Evolutionary conservation across 1,140 invertebrate genomes (phyloP).

Genomic region (Leptoteleia sp.): DNA sequence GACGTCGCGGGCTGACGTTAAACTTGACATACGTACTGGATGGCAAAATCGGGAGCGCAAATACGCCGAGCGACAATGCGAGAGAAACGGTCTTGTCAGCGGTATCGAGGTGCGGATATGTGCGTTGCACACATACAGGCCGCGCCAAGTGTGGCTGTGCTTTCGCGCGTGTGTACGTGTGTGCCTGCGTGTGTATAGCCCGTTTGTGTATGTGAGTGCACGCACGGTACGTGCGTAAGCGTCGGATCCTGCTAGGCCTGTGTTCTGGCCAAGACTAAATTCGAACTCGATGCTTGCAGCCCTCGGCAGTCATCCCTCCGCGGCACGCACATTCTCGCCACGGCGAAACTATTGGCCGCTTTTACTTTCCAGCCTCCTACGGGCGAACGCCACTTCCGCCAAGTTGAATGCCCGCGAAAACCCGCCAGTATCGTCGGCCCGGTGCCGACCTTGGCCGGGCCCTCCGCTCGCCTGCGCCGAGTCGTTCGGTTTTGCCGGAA

Average conservation of each 20-base stretch:
- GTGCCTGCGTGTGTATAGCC: constrained; percentile 42
- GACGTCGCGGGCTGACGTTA: constrained; percentile 60
- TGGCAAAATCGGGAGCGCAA: constrained; percentile 50
- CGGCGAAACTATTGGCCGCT: constrained; percentile 73
- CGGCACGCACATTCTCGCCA: constrained; percentile 76
- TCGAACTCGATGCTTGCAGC: constrained; percentile 77
- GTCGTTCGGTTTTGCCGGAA: no score
- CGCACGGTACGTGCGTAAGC: constrained; percentile 64
- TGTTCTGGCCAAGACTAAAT: constrained; percentile 81
- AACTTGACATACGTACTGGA: constrained; percentile 67
- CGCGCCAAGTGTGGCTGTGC: constrained; percentile 30
- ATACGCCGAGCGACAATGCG: constrained; percentile 41
- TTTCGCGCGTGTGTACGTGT: constrained; percentile 38
- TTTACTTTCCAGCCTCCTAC: constrained; percentile 41
- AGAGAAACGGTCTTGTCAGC: constrained; percentile 49
- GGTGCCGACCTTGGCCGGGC: no score
- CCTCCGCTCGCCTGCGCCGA: no score
- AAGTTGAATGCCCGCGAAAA: not conserved
- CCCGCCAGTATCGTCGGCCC: no score
- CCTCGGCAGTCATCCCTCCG: constrained; percentile 80
- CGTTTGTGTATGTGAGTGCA: constrained; percentile 21
- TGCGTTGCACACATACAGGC: constrained; percentile 27
- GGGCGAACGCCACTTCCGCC: not conserved
- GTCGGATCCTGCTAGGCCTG: constrained; percentile 79
- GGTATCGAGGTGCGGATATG: constrained; percentile 45